Conservation (phyloP, 1,140 invertebrate species). For the Riptortus pedestris region DNA sequence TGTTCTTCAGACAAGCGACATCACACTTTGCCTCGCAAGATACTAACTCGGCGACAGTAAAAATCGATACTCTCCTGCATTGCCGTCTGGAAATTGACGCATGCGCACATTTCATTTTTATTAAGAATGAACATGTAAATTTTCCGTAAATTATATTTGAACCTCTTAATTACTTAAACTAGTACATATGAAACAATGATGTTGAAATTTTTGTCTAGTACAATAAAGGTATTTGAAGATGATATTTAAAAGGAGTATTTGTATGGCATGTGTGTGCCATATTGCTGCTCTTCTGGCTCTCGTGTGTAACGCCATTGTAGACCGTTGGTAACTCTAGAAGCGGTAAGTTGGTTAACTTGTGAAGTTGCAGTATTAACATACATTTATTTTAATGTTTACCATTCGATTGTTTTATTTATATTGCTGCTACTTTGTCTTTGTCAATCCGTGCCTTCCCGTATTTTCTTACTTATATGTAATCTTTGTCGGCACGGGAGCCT, state of each 20-base stretch:
- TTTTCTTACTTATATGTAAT: neutral
- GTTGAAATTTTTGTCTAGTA: no score
- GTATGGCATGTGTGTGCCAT: neutral
- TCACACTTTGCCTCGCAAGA: conserved; percentile 52
- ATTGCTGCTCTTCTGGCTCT: conserved; percentile 10
- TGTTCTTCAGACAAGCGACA: conserved; percentile 58
- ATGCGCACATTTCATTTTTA: conserved; percentile 35
- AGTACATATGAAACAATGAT: no score
- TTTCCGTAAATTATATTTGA: neutral
- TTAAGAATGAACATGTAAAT: neutral
- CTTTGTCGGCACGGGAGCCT: conserved; percentile 1
- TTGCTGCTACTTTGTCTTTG: neutral
- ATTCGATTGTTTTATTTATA: neutral
- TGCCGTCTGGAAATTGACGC: conserved; percentile 46
- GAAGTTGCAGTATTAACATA: no score
- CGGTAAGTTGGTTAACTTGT: conserved; percentile 31
- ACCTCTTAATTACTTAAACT: no score
- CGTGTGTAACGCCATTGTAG: conserved; percentile 31
- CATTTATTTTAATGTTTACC: neutral
- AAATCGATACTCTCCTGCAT: conserved; percentile 65
- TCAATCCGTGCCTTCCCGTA: neutral
- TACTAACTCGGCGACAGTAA: conserved; percentile 48
- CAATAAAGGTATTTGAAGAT: no score
- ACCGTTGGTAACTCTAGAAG: conserved; percentile 28
- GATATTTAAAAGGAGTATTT: neutral